Evolutionary conservation across 2,888 invertebrate genomes (phyloP).

Genomic region (Drosophila birchii): DNA sequence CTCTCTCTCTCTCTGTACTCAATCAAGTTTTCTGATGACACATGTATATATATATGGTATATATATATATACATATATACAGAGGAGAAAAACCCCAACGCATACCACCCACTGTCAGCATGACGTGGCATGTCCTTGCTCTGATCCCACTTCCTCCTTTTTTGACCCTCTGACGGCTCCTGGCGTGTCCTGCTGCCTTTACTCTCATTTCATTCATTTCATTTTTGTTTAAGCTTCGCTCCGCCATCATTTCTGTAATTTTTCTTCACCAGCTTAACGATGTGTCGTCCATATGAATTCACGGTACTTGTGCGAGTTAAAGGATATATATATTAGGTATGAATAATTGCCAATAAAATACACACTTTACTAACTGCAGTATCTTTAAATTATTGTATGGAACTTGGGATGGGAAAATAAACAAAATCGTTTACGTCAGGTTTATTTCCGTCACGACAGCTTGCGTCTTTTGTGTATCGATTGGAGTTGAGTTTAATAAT

Average conservation of each 20-base stretch:
- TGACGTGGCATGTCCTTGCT: conserved; percentile 49
- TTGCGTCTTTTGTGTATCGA: conserved; percentile 3
- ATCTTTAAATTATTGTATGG: neutral
- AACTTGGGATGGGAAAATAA: neutral
- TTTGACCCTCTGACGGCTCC: conserved; percentile 5
- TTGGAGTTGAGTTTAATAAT: conserved; percentile 1
- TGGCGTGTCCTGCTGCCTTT: conserved; percentile 5
- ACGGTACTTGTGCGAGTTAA: conserved; percentile 7
- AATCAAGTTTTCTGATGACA: conserved; percentile 58
- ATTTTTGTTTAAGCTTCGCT: conserved; percentile 47
- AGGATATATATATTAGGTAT: neutral
- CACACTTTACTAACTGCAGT: neutral
- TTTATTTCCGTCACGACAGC: conserved; percentile 10
- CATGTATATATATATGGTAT: conserved; percentile 36
- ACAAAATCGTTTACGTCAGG: neutral
- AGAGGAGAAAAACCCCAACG: conserved; percentile 8
- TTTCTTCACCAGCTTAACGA: conserved; percentile 44
- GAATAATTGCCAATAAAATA: conserved; percentile 1
- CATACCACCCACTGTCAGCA: conserved; percentile 34
- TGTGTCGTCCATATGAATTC: conserved; percentile 28
- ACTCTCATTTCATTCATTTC: conserved; percentile 31
- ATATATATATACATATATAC: neutral
- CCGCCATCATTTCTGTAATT: conserved; percentile 43
- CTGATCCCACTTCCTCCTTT: conserved; percentile 36
- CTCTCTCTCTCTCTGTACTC: conserved; percentile 19